Conservation (phyloP, 2,888 invertebrate species). For the Drosophila mulleri region DNA sequence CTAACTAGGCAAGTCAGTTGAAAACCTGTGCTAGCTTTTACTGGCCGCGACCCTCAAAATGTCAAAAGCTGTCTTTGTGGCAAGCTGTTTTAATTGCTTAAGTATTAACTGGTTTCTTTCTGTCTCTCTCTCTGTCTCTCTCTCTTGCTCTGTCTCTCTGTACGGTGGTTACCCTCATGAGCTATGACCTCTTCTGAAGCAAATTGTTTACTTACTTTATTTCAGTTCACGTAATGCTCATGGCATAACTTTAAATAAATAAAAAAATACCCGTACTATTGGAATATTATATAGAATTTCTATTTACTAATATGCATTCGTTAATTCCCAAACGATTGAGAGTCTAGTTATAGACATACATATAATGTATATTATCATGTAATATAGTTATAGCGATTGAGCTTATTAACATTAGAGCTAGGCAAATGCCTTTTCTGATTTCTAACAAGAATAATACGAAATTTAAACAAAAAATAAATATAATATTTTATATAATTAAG, state of each 20-base stretch:
- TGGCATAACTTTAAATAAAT: background rate
- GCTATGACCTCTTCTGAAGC: constrained; percentile 1
- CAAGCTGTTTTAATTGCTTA: constrained; percentile 25
- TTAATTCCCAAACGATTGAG: background rate
- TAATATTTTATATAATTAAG: too few relatives aligned
- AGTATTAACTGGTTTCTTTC: constrained; percentile 20
- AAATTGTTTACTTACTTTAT: background rate
- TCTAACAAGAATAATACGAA: too few relatives aligned
- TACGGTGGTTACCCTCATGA: constrained; percentile 4
- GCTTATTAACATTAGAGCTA: background rate
- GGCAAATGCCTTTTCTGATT: too few relatives aligned
- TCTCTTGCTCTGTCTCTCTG: background rate
- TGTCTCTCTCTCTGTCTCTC: background rate
- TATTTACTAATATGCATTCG: background rate
- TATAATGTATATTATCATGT: too few relatives aligned
- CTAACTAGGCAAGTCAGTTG: background rate
- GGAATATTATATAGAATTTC: background rate
- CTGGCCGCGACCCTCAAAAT: constrained; percentile 22
- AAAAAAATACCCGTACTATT: constrained; percentile 9
- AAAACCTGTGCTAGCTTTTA: constrained; percentile 23
- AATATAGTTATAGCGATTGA: too few relatives aligned
- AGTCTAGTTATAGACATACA: background rate
- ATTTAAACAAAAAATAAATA: too few relatives aligned
- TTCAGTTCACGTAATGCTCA: background rate
- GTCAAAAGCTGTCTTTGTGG: constrained; percentile 12